A percentile compares a stretch with the other conserved stretches of the same genome.
phyloP scores from a whole-genome alignment of 2,888 invertebrate genomes.

The Pseudeuparius sepicola region DNA sequence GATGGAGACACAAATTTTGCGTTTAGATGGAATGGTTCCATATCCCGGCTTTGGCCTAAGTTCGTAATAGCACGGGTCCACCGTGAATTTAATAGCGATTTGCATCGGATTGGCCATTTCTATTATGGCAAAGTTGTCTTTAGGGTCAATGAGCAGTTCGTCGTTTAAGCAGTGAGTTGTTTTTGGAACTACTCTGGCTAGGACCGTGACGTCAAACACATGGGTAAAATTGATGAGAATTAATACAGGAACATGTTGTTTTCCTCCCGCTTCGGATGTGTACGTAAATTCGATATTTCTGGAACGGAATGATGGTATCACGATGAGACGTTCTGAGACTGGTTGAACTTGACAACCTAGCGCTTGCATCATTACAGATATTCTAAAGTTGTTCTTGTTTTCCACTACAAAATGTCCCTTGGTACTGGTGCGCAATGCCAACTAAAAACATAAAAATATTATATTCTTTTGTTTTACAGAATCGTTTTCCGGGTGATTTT shows the following conservation, averaged over 20 bases:
- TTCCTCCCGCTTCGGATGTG: conserved; percentile 29
- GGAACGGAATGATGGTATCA: conserved; percentile 21
- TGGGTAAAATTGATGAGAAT: conserved; percentile 39
- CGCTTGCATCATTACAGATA: conserved; percentile 28
- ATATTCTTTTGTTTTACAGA: no score
- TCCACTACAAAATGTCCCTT: conserved; percentile 33
- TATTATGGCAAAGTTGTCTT: conserved; percentile 38
- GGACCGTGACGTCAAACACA: conserved; percentile 36
- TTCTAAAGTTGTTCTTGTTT: conserved; percentile 36
- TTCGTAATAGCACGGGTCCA: conserved; percentile 27
- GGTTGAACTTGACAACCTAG: conserved; percentile 23
- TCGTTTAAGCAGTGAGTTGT: conserved; percentile 29
- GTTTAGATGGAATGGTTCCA: conserved; percentile 45
- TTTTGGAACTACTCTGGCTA: conserved; percentile 37
- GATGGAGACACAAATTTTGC: conserved; percentile 41
- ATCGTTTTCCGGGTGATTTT: no score
- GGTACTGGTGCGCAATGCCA: no score
- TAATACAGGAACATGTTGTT: conserved; percentile 34
- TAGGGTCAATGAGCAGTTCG: conserved; percentile 31
- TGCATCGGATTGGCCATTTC: conserved; percentile 46
- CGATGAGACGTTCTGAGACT: conserved; percentile 20
- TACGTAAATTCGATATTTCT: conserved; percentile 27
- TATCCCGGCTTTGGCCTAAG: conserved; percentile 43
- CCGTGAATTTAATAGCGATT: conserved; percentile 42
- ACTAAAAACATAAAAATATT: no score